Base-by-base conservation (phyloP, 1,140 invertebrate genomes). In the Muscidifurax raptorellus region DNA sequence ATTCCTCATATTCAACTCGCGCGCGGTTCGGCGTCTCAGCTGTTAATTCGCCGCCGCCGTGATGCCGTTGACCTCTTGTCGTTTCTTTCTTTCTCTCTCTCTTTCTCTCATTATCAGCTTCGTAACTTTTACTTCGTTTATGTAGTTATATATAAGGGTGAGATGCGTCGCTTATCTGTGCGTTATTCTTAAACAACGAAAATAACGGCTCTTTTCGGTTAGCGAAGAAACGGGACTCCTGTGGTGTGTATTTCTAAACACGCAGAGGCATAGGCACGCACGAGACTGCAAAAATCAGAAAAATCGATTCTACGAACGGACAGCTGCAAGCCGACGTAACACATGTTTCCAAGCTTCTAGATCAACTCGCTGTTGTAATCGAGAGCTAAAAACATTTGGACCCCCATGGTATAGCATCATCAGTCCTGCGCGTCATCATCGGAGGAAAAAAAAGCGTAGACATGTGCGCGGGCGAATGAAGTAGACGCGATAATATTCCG, bases 21-120 rank as follows among this genome's bases (percentile, higher is more conserved):
- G n/a, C 30, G 32, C 71, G 71, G 6, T 74, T 27, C 71, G 22
- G 7, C n/a, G 36, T 40, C 36, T 59, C 66, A 81, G 18, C 18
- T 30, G 28, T 22, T 27, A 44, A 27, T 36, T 27, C 25, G 40
- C 25, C 28, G 28, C n/a, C 7, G 36, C 32, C 7, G 36, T 22
- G 44, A n/a, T 59, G 59, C 15, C 77, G 77, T 79, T 79, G 77
- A 79, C 77, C 77, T 79, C 32, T 79, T 40, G 27, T 22, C 22
- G 25, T 74, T 18, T 72, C 69, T 12, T 13, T 25, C n/a, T 64
- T 13, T 27, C 27, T 71, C 67, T 71, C 27, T 71, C 67, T 71
- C 12, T 27, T 25, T 22, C n/a, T 30, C n/a, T 22, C 30, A 9
- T 22, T 32, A 40, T 28, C 36, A 32, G 72, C 32, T 74, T 32